Evolutionary conservation across 2,797 vertebrate genomes (phyloP).

Genomic region (Enteromius anoplus): DNA sequence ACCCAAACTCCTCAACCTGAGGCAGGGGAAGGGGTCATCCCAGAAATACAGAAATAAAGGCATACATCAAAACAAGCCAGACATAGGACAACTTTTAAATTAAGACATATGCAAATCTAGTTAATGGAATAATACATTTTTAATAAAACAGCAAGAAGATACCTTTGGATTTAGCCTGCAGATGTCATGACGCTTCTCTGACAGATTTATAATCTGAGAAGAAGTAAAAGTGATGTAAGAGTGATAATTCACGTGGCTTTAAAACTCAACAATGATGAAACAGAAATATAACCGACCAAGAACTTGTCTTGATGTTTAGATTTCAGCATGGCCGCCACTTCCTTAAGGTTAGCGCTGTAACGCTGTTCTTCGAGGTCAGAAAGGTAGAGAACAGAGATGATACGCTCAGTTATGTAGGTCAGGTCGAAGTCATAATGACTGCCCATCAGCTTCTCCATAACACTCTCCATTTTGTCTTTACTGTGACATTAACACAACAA

Average conservation of each 20-base stretch:
- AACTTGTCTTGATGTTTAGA: constrained; percentile 92
- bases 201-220: constrained; percentile 89
- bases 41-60: constrained; percentile 1
- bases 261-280: constrained; percentile 4
- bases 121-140: not conserved
- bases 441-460: constrained; percentile 90
- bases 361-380: constrained; percentile 83
- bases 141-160: constrained; percentile 25
- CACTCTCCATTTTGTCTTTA: constrained; percentile 84
- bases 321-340: constrained; percentile 89
- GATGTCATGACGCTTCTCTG: constrained; percentile 90
- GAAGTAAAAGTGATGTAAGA: constrained; percentile 17
- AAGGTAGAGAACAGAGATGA: constrained; percentile 90
- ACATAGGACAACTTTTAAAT: not conserved
- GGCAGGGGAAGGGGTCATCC: not conserved
- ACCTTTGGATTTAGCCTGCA: constrained; percentile 89
- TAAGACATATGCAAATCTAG: not conserved
- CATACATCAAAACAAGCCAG: not conserved
- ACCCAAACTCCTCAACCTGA: constrained; percentile 91
- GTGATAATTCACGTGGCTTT: not conserved
- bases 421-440: constrained; percentile 88
- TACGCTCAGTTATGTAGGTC: constrained; percentile 93
- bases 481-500: constrained; percentile 59
- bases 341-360: constrained; percentile 84
- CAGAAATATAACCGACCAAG: constrained; percentile 75